A percentile compares a stretch with the other conserved stretches of the same genome.
phyloP scores from a whole-genome alignment of 2,888 invertebrate species.

The Philaethria dido region DNA sequence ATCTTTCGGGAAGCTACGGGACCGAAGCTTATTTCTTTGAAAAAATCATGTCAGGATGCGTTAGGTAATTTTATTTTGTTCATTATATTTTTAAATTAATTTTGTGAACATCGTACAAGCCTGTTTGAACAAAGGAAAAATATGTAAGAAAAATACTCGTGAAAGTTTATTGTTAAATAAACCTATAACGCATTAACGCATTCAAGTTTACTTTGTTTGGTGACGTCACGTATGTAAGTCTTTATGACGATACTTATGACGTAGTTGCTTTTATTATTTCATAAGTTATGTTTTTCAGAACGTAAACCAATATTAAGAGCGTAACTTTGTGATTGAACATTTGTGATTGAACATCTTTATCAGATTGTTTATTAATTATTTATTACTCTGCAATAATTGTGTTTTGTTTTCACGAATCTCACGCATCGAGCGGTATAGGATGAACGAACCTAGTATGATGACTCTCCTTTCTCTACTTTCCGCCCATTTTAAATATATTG shows the following conservation, averaged over 20 bases:
- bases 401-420: no score
- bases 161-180: background rate
- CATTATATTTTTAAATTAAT: background rate
- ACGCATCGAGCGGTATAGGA: no score
- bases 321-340: no score
- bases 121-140: background rate
- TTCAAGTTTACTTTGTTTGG: background rate
- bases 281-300: background rate
- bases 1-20: slow-evolving; percentile 93
- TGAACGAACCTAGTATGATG: no score
- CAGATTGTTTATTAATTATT: background rate
- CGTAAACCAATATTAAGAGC: background rate
- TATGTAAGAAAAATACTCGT: no score
- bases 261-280: background rate
- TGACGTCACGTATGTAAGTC: slow-evolving; percentile 3
- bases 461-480: no score
- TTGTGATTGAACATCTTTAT: background rate
- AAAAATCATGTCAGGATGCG: slow-evolving; percentile 93
- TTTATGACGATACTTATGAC: background rate
- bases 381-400: no score
- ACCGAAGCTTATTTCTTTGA: slow-evolving; percentile 89
- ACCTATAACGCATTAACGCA: background rate
- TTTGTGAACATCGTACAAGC: background rate
- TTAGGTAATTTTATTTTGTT: slow-evolving; percentile 85
- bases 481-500: no score